Conservation (phyloP, 2,113 vertebrate species). For the Pomatostomus ruficeps region DNA sequence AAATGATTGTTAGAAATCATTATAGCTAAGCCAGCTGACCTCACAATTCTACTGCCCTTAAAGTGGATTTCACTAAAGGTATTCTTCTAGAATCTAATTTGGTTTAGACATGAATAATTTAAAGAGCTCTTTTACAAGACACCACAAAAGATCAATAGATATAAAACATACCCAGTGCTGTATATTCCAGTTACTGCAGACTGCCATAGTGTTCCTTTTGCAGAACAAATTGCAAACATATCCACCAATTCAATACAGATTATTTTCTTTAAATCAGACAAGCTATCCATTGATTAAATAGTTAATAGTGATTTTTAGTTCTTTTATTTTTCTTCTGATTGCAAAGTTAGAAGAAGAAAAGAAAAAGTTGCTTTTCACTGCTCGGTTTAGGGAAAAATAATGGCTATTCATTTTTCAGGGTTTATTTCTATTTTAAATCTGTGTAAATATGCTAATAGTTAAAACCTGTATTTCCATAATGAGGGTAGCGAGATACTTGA, state of each 20-base stretch:
- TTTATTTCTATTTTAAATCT: neutral
- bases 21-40: slow-evolving; percentile 43
- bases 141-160: slow-evolving; percentile 59
- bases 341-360: neutral
- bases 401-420: neutral
- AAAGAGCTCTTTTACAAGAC: slow-evolving; percentile 49
- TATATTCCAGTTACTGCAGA: neutral
- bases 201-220: neutral
- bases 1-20: slow-evolving; percentile 43
- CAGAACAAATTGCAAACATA: neutral
- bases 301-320: neutral
- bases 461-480: neutral
- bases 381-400: neutral
- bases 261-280: neutral
- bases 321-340: neutral
- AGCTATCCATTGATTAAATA: neutral
- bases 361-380: neutral
- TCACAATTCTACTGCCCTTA: slow-evolving; percentile 44
- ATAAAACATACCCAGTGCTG: slow-evolving; percentile 13
- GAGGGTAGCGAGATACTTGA: neutral
- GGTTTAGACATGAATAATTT: slow-evolving; percentile 65
- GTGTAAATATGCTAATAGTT: neutral
- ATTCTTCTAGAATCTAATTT: slow-evolving; percentile 33
- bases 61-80: slow-evolving; percentile 26
- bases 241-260: neutral